Percentiles rank a stretch among this genome's conserved stretches.
These are phyloP conservation scores for Dendrolimus pini DNA, from an alignment of 2,888 invertebrate species.

Conservation along the genomic window DNA sequence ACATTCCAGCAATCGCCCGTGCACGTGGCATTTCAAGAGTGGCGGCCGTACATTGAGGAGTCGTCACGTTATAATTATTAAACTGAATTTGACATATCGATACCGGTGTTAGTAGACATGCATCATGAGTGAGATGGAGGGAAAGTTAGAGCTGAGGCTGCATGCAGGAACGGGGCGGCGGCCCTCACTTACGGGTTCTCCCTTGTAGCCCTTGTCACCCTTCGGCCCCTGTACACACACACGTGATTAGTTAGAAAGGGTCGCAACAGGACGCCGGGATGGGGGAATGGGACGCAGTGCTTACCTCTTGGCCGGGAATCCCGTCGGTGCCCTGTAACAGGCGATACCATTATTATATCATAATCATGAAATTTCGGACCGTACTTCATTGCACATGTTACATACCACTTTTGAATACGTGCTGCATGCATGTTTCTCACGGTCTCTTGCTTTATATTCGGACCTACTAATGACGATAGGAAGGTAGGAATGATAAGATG, in stretches of 20 bases:
- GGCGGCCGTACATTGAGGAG: background rate
- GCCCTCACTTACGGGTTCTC: slow-evolving; percentile 83
- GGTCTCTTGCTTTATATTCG: background rate
- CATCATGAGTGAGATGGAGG: slow-evolving; percentile 14
- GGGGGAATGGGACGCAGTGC: slow-evolving; percentile 16
- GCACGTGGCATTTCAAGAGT: background rate
- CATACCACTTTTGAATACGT: no score
- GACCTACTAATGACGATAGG: background rate
- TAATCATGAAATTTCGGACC: no score
- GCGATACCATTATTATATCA: background rate
- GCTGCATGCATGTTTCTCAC: no score
- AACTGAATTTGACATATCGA: background rate
- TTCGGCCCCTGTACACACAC: slow-evolving; percentile 82
- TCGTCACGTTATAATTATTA: background rate
- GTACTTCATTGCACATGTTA: no score
- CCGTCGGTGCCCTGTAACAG: slow-evolving; percentile 92
- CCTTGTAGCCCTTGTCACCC: slow-evolving; percentile 92
- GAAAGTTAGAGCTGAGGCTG: slow-evolving; percentile 19
- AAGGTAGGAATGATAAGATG: slow-evolving; percentile 1
- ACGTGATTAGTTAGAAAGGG: slow-evolving; percentile 1
- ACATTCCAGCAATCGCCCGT: background rate
- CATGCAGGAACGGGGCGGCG: slow-evolving; percentile 8
- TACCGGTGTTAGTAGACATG: slow-evolving; percentile 14
- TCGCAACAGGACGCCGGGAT: background rate
- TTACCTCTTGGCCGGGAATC: slow-evolving; percentile 93